Base-by-base conservation (phyloP, 2,888 invertebrate genomes). In the Prosopocoilus inquinatus region DNA sequence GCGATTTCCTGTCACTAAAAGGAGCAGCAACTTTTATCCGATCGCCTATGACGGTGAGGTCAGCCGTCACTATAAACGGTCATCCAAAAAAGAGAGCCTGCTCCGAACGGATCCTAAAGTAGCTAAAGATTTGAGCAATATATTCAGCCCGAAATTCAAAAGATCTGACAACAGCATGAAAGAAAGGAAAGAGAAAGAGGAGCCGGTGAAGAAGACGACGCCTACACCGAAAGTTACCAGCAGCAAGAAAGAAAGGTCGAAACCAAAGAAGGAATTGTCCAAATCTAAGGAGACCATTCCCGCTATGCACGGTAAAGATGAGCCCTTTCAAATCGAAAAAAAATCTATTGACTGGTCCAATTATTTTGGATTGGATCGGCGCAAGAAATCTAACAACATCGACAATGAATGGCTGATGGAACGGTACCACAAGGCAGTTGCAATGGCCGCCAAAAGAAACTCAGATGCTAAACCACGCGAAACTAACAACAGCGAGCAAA, bases 321-420 rank as follows among this genome's bases (percentile, higher is more conserved):
- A 81, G 59, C 78, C 74, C 1, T 58, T 77, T 9, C 70, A 74
- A 52, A 68, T 90, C 5, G 85, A 86, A 60, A 91, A 92, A 76
- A 93, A 92, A 73, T 90, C 90, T 1, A 84, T 93, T 57, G 87
- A 92, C 68, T 94, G 92, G 93, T 88, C 90, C 0, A 87, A 91
- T 66, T 92, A 94, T 70, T 92, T 93, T 69, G 94, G 94, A 0
- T 83, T 91, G 58, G 91, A 94, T 72, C 84, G 87, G 60, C 85
- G 91, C 56, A 86, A 83, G 74, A 90, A 89, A 74, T 81, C 81
- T 63, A 81, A 80, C 45, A 78, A 75, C 50, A 75, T 80, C 39
- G 78, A 80, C 39, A 76, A 80, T 15, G 81, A 83, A 43, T 80
- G 82, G 58, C 80, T 82, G 55, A 69, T 84, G 58, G 81, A 84